Base-by-base conservation (phyloP, 2,888 invertebrate genomes). In the Serrognathus titanus region DNA sequence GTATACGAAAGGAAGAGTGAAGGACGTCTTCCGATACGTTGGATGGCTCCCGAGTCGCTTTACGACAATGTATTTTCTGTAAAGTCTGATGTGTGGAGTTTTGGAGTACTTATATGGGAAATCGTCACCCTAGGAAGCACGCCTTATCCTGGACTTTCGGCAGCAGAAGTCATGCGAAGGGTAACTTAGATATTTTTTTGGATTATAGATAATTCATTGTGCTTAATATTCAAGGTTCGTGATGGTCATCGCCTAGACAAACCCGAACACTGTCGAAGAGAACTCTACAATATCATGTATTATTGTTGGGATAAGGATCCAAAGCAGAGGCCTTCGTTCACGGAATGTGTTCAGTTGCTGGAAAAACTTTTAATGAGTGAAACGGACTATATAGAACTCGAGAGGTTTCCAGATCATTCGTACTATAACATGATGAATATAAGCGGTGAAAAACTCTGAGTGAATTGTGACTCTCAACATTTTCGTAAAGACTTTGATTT, bases 1-100 rank as follows among this genome's bases (percentile, higher is more conserved):
- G 86, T 92, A n/a, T 92, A 92, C 71, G 92, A 92, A 72, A 81
- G 92, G 38, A 92, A 92, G 71, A 92, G 91, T 61, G 92, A 92
- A 70, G 92, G 82, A 10, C 74, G 81, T 39, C 70, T 84, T 20
- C 85, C 85, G 1, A 83, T 85, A 45, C 80, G 95, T 75, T 97
- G 97, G 97, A 96, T 97, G 96, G 94, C 96, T 0, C 94, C 94
- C 0, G 97, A 97, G 72, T 94, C 95, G 1, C 83, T 97, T 1
- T 94, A 92, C 75, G 95, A 97, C 73, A 95, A 95, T 72, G 87
- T 95, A 71, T 97, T 94, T 78, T 93, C 94, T 9, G 88, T 91
- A 1, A 94, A 95, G 77, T 94, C 94, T 1, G 97, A 97, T 74
- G 91, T 96, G 45, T 97, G 96, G 96, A 94, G 95, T 68, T 97